Conservation (phyloP, 2,797 vertebrate species). For the Fringilla coelebs region DNA sequence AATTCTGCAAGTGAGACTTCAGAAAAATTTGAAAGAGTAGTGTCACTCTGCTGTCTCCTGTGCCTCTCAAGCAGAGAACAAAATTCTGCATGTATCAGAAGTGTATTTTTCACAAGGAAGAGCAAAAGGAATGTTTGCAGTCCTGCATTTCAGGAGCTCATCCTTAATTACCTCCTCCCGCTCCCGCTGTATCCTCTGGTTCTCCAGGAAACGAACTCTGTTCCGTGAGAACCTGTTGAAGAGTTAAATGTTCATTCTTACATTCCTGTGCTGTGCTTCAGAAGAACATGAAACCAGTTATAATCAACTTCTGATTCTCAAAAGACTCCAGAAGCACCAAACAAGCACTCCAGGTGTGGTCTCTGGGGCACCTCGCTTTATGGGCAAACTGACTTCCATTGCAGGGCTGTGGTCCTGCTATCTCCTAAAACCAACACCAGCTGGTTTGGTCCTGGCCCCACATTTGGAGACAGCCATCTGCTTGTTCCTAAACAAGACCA, state of each 20-base stretch:
- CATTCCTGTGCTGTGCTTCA: not conserved
- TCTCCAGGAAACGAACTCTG: conserved; percentile 73
- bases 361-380: not conserved
- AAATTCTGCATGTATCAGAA: not conserved
- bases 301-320: not conserved
- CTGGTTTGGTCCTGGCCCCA: not conserved
- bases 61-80: not conserved
- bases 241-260: not conserved
- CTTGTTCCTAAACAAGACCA: not conserved
- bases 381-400: not conserved
- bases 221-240: conserved; percentile 74
- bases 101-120: not conserved
- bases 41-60: not conserved
- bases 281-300: not conserved
- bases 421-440: not conserved
- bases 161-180: conserved; percentile 15
- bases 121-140: not conserved
- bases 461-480: not conserved
- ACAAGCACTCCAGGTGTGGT: not conserved
- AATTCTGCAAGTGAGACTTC: not conserved
- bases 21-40: not conserved
- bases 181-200: conserved; percentile 64
- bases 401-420: not conserved
- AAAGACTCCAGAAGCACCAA: not conserved
- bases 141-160: not conserved